Conservation (phyloP, 1,140 invertebrate genomes). For the Drosophila lini region DNA sequence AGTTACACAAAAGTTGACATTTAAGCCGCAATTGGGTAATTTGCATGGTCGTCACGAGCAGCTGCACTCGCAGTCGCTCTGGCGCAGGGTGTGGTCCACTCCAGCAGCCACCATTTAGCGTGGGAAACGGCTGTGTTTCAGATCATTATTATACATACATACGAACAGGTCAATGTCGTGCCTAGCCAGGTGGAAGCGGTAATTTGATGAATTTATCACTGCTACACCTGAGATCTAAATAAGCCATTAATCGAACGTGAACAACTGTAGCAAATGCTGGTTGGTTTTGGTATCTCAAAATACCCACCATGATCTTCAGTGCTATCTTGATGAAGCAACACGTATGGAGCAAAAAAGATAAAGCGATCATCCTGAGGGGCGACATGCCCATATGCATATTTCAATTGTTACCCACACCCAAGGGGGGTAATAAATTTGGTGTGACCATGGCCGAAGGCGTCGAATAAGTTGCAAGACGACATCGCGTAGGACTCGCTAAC, state of each 20-base stretch:
- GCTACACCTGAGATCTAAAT: background rate
- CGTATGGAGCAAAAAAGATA: constrained; percentile 4
- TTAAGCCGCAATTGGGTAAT: constrained; percentile 23
- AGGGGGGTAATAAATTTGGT: constrained; percentile 52
- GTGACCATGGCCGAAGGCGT: constrained; percentile 26
- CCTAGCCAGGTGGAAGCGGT: background rate
- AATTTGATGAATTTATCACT: constrained; percentile 26
- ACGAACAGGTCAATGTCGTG: constrained; percentile 29
- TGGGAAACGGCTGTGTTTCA: constrained; percentile 28
- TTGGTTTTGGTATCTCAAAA: background rate
- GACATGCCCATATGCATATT: constrained; percentile 7
- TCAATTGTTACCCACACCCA: constrained; percentile 22
- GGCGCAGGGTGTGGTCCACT: constrained; percentile 32
- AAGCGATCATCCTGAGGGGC: constrained; percentile 6
- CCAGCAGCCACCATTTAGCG: constrained; percentile 11
- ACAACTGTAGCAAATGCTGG: constrained; percentile 9
- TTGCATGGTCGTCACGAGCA: constrained; percentile 44
- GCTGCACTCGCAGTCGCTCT: constrained; percentile 21
- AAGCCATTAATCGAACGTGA: constrained; percentile 3
- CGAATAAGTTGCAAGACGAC: constrained; percentile 29
- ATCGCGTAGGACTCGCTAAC: constrained; percentile 52
- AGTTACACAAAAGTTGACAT: constrained; percentile 39
- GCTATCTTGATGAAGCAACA: background rate
- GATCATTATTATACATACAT: background rate
- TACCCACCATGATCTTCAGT: constrained; percentile 1